A percentile compares a stretch with the other conserved stretches of the same genome.
Conservation (phyloP, 2,113 vertebrate genomes). For the Amazona guildingii region DNA sequence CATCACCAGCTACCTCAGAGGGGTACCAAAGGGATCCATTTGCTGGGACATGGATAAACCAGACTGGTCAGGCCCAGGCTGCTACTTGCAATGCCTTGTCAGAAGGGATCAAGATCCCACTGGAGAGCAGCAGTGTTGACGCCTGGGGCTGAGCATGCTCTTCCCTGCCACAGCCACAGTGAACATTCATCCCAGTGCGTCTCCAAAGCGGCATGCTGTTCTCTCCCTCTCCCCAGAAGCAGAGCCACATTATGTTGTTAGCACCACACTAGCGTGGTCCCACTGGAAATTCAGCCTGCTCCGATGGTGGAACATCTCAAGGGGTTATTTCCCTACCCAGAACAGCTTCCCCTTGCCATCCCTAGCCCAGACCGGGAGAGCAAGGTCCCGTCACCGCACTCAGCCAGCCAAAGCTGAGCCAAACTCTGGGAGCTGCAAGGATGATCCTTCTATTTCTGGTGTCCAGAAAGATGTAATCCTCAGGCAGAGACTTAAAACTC, state of each 20-base stretch:
- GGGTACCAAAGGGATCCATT: background rate
- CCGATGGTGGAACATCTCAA: background rate
- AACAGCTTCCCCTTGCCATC: background rate
- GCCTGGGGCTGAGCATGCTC: accelerated
- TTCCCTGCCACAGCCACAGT: background rate
- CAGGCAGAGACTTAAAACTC: background rate
- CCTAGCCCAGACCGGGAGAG: background rate
- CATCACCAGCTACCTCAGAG: accelerated
- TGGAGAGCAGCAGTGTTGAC: background rate
- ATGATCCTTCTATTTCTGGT: background rate
- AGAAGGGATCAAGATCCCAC: background rate
- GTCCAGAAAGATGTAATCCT: background rate
- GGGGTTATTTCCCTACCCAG: background rate
- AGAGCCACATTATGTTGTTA: accelerated
- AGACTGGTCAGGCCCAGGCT: accelerated
- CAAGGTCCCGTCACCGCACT: accelerated
- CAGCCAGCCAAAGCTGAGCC: background rate
- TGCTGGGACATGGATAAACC: background rate
- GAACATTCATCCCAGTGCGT: accelerated
- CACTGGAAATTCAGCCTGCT: background rate
- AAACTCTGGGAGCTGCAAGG: accelerated
- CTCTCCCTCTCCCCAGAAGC: background rate
- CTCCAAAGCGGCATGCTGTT: background rate
- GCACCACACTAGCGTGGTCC: background rate
- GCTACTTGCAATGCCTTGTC: accelerated